phyloP scores from a whole-genome alignment of 2,113 vertebrate species.

The Cacatua alba region DNA sequence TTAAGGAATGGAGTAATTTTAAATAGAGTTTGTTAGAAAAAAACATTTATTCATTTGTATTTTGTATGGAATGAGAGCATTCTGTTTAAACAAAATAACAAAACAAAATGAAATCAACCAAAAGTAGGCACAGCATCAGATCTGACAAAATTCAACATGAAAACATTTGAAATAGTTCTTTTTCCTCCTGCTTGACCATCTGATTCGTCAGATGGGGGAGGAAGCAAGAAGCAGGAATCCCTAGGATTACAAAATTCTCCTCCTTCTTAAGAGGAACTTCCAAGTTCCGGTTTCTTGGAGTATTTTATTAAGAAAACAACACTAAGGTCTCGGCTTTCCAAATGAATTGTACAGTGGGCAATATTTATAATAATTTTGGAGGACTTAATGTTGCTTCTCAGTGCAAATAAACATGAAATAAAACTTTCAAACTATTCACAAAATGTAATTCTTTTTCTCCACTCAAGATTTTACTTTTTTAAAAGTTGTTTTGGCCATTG shows the following conservation, averaged over 20 bases:
- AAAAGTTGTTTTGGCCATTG: neutral
- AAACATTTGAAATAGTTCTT: neutral
- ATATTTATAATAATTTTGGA: neutral
- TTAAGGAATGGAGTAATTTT: neutral
- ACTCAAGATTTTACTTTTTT: neutral
- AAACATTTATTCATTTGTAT: neutral
- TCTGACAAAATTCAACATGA: neutral
- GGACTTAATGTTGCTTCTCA: neutral
- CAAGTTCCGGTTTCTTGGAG: neutral
- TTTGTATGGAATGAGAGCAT: neutral
- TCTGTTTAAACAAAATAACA: neutral
- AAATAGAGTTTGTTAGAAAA: neutral
- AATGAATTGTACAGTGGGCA: neutral
- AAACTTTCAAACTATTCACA: neutral
- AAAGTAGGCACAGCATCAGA: neutral
- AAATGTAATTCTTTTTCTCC: conserved; percentile 19
- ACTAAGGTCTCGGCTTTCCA: neutral
- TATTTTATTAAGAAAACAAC: neutral
- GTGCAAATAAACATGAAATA: neutral
- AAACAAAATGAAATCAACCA: neutral
- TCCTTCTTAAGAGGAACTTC: neutral
- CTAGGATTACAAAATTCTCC: neutral
- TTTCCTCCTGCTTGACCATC: neutral
- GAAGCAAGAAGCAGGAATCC: neutral
- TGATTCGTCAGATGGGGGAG: neutral